phyloP scores from a whole-genome alignment of 2,113 vertebrate species.

The Cheirogaleus medius region DNA sequence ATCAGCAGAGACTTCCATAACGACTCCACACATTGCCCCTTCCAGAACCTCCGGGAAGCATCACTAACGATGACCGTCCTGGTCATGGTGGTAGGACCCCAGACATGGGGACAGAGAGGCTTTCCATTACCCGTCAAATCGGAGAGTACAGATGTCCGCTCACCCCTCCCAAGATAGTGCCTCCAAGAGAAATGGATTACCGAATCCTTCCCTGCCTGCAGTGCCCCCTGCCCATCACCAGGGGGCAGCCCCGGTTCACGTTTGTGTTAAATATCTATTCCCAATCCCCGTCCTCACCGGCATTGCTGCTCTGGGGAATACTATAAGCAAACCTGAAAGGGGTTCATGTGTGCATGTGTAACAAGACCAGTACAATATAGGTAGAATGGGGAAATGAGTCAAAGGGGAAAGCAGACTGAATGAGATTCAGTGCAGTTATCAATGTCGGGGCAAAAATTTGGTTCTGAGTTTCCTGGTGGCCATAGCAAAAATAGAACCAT shows the following conservation, averaged over 20 bases:
- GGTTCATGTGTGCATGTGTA: background rate
- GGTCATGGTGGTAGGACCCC: background rate
- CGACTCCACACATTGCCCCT: background rate
- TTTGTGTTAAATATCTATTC: background rate
- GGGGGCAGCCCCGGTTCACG: conserved; percentile 43
- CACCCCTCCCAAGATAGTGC: rapidly evolving
- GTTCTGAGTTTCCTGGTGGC: background rate
- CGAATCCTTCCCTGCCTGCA: background rate
- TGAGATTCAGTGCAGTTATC: background rate
- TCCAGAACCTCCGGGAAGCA: background rate
- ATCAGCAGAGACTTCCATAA: background rate
- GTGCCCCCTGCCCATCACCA: background rate
- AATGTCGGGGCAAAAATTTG: background rate
- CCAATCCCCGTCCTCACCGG: background rate
- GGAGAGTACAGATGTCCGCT: background rate
- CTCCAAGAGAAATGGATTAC: background rate
- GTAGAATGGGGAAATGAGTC: background rate
- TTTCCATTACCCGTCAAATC: background rate
- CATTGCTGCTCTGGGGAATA: background rate
- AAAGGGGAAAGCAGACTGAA: background rate
- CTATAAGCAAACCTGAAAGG: background rate
- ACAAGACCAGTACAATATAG: background rate
- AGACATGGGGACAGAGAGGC: background rate
- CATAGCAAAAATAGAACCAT: background rate
- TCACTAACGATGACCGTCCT: background rate